A percentile compares a stretch with the other conserved stretches of the same genome.
These are phyloP conservation scores for Liolophura sinensis DNA, from an alignment of 1,140 invertebrate species.

Conservation along the genomic window DNA sequence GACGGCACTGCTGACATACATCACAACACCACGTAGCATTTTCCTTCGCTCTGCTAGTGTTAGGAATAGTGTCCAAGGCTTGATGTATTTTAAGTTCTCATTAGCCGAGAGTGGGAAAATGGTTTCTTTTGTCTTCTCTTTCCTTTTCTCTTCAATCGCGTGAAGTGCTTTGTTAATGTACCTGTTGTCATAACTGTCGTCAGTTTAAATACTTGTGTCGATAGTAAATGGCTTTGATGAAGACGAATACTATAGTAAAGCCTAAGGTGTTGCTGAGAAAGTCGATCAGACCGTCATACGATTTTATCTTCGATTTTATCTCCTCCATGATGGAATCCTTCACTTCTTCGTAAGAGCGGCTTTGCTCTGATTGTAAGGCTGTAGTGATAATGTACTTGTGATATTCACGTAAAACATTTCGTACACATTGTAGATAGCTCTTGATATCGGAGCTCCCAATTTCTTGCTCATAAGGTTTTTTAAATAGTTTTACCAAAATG, in stretches of 20 bases:
- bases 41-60: conserved; percentile 66
- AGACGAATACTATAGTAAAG: conserved; percentile 35
- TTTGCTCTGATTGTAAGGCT: conserved; percentile 47
- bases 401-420: conserved; percentile 57
- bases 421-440: conserved; percentile 30
- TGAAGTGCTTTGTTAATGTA: conserved; percentile 70
- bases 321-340: conserved; percentile 44
- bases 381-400: conserved; percentile 43
- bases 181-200: conserved; percentile 74
- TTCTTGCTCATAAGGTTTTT: conserved; percentile 19
- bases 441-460: conserved; percentile 26
- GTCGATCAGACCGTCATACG: conserved; percentile 22
- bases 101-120: conserved; percentile 72
- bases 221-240: conserved; percentile 62
- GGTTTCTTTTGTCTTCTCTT: conserved; percentile 65
- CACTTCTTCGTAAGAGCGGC: conserved; percentile 38
- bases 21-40: conserved; percentile 65
- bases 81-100: conserved; percentile 60
- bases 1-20: conserved; percentile 67
- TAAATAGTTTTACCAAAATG: conserved; percentile 25
- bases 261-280: conserved; percentile 36
- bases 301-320: conserved; percentile 28
- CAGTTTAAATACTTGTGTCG: conserved; percentile 72
- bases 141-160: conserved; percentile 71
- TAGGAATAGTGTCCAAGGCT: conserved; percentile 48